phyloP scores from a whole-genome alignment of 2,797 vertebrate species.

The Sternarchorhynchus goeldii region DNA sequence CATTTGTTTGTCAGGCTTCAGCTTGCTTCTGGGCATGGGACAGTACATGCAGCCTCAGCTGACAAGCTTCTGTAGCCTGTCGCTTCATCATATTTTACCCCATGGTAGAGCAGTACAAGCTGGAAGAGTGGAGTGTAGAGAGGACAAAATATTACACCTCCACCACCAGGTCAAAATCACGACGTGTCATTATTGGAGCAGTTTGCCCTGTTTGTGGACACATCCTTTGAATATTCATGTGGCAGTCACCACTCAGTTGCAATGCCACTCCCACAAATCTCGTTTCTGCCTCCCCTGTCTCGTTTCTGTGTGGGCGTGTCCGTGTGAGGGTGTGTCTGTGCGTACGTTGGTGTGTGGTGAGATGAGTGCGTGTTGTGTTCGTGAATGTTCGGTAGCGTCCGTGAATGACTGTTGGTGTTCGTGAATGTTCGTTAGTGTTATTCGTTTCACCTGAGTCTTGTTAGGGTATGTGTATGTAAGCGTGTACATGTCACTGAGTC shows the following conservation, averaged over 20 bases:
- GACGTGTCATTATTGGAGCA: no score
- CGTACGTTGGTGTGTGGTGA: no score
- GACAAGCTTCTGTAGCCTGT: neutral
- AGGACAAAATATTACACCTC: neutral
- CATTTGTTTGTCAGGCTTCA: conserved; percentile 7
- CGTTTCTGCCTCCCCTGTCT: no score
- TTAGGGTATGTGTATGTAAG: no score
- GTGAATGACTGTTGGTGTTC: no score
- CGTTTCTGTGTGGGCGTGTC: no score
- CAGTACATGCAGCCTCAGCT: conserved; percentile 9
- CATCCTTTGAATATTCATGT: neutral
- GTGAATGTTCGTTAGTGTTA: no score
- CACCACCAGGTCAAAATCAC: neutral
- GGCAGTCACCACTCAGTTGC: neutral
- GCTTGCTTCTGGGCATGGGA: neutral
- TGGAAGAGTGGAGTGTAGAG: neutral
- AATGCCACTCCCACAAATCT: neutral
- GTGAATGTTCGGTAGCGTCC: no score
- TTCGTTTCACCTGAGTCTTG: no score
- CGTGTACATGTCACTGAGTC: no score
- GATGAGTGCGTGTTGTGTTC: no score
- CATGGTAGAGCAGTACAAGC: neutral
- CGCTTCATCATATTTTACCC: conserved; percentile 18
- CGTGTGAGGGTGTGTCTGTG: no score
- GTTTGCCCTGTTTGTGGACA: neutral